phyloP scores from a whole-genome alignment of 2,888 invertebrate species.

The Pseudococcus jackbeardsleyi region DNA sequence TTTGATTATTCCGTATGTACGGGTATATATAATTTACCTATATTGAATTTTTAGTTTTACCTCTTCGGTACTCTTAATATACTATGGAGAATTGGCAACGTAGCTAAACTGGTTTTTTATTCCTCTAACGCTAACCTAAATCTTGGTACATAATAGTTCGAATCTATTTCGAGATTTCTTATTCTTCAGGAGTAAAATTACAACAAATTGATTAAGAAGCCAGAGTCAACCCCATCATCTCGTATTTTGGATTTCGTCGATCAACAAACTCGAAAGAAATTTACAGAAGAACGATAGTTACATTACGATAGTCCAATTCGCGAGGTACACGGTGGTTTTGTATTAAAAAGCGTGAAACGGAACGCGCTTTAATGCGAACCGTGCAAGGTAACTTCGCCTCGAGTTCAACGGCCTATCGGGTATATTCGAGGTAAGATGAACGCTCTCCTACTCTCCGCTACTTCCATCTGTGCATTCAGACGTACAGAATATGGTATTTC shows the following conservation, averaged over 20 bases:
- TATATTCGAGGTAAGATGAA: constrained; percentile 56
- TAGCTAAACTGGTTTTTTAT: constrained; percentile 32
- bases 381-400: constrained; percentile 56
- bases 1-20: constrained; percentile 10
- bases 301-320: not conserved
- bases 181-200: not conserved
- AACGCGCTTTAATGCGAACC: constrained; percentile 58
- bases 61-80: not conserved
- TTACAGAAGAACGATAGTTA: too few species aligned
- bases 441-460: constrained; percentile 15
- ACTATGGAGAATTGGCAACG: constrained; percentile 7
- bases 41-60: not conserved
- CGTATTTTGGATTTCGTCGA: too few species aligned
- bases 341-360: constrained; percentile 57
- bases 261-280: too few species aligned
- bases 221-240: too few species aligned
- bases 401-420: constrained; percentile 60
- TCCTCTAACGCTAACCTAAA: constrained; percentile 20
- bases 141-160: not conserved
- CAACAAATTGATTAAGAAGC: not conserved
- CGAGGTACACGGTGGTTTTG: constrained; percentile 8
- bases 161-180: not conserved
- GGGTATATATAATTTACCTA: constrained; percentile 24
- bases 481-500: not conserved
- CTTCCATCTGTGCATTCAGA: constrained; percentile 25